A percentile compares a stretch with the other conserved stretches of the same genome.
Conservation (phyloP, 2,888 invertebrate species). For the Eupithecia exiguata region DNA sequence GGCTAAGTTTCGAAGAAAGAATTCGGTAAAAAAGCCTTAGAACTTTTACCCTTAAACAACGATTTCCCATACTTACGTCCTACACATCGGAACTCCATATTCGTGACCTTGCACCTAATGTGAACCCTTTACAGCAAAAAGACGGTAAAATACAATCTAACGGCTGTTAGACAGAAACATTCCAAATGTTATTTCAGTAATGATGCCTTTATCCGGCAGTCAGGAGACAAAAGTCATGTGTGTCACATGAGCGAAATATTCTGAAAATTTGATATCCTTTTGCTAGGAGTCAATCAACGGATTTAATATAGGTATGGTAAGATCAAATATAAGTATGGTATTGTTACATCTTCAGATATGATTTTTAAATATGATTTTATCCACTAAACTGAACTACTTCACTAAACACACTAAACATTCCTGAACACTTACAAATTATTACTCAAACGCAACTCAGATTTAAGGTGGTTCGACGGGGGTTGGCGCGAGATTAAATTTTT, state of each 20-base stretch:
- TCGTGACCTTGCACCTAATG: not conserved
- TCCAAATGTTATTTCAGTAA: conserved; percentile 33
- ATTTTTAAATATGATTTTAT: not conserved
- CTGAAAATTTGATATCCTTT: not conserved
- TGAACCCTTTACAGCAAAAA: conserved; percentile 11
- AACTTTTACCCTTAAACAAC: not conserved
- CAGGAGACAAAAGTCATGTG: conserved; percentile 25
- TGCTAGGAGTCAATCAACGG: not conserved
- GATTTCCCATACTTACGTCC: not conserved
- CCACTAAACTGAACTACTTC: no score
- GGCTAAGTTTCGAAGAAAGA: not conserved
- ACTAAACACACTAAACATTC: not conserved
- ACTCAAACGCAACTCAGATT: no score
- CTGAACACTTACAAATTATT: not conserved
- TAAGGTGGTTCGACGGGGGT: no score
- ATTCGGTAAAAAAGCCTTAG: not conserved
- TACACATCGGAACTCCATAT: not conserved
- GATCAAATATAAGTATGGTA: no score
- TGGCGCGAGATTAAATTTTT: no score
- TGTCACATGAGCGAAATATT: conserved; percentile 15
- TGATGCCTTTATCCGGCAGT: conserved; percentile 33
- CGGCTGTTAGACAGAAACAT: conserved; percentile 22
- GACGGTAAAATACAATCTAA: not conserved
- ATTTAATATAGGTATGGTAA: not conserved
- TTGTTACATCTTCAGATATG: not conserved